Conservation (phyloP, 2,888 invertebrate genomes). For the Andrena praecox region DNA sequence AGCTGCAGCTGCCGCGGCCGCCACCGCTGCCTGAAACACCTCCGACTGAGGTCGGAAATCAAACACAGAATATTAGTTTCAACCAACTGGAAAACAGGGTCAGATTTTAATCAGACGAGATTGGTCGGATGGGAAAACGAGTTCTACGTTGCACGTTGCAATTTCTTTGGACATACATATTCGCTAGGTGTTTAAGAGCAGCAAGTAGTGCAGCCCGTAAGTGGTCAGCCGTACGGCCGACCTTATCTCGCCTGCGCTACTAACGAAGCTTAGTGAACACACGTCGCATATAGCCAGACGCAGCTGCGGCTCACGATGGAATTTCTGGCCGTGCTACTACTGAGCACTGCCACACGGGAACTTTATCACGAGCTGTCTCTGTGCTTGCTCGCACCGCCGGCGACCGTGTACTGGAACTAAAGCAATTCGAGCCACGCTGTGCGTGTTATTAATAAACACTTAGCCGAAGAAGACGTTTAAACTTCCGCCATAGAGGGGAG, state of each 20-base stretch:
- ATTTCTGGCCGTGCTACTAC: conserved; percentile 32
- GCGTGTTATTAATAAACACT: conserved; percentile 51
- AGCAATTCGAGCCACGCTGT: conserved; percentile 44
- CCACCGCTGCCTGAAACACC: conserved; percentile 87
- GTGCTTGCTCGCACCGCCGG: not conserved
- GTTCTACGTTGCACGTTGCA: not conserved
- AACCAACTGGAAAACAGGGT: not conserved
- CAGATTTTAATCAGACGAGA: not conserved
- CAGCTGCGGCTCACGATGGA: conserved; percentile 22
- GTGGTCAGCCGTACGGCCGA: conserved; percentile 64
- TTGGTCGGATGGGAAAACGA: not conserved
- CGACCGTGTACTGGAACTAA: conserved; percentile 29
- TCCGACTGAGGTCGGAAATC: conserved; percentile 84
- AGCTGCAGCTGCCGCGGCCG: conserved; percentile 85
- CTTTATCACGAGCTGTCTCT: conserved; percentile 34
- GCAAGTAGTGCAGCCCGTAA: conserved; percentile 57
- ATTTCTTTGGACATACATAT: not conserved
- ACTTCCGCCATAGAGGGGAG: not conserved
- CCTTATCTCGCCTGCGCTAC: conserved; percentile 62
- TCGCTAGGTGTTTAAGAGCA: not conserved
- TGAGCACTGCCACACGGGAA: not conserved
- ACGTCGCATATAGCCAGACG: conserved; percentile 45
- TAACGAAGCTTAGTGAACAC: conserved; percentile 60
- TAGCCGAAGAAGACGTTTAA: conserved; percentile 23
- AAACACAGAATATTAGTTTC: not conserved